Evolutionary conservation across 2,888 invertebrate species (phyloP), one percentile per base, ranked within the genome.

Genomic region (Stomorhina lunata): DNA sequence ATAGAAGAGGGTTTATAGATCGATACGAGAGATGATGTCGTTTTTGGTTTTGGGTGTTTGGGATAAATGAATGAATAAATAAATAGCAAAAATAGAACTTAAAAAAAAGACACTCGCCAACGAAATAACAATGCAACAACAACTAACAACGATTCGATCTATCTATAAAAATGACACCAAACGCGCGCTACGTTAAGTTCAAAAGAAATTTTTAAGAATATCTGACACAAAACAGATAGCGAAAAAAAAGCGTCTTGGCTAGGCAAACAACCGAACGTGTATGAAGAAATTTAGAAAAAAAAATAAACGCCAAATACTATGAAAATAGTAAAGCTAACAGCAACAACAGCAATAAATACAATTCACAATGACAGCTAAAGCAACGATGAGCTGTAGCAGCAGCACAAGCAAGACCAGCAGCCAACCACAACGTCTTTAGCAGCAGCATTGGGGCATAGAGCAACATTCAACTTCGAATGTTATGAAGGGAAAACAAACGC

Each of bases 211-310:
- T n/a, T n/a, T 27, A 4, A 32, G 9, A 48, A n/a, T 15, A 66
- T 22, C 32, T 1, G 20, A 43, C 10, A 40, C 4, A 57, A 43
- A 22, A 48, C 9, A 59, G 6, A 12, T 63, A 50, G 4, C 50
- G 29, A 68, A 25, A 29, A 76, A 57, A 76, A 66, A 66, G 9
- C 75, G 79, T 75, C 75, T 82, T 75, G 69, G 34, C 73, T 50
- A 66, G 57, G n/a, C 53, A 66, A 75, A 82, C 79, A 79, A 57
- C 68, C 82, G 82, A 78, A 75, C 43, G 43, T 65, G 29, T 79
- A 79, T 72, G 81, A 77, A 63, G 59, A n/a, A 78, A 61, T 25
- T 4, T 27, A 59, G 22, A 37, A 34, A 10, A 59, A 59, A 12
- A 55, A 73, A 34, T 45, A 71, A n/a, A 12, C 63, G 25, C 34